These are phyloP conservation scores for Pyrrhura leucotis DNA, from an alignment of 2,797 vertebrate genomes.

Conservation along the genomic window DNA sequence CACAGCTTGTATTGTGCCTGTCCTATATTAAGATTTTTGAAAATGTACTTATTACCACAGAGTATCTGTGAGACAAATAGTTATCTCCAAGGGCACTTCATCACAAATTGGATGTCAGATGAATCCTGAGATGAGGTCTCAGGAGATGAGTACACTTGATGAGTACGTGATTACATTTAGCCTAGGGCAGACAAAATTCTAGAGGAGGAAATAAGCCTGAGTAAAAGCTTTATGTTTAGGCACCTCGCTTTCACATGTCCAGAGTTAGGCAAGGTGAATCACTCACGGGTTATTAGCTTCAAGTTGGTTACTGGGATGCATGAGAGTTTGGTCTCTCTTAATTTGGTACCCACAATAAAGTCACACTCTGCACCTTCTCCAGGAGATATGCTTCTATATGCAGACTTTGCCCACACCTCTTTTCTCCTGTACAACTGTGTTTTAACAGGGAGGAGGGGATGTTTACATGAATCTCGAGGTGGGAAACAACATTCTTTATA, in stretches of 20 bases:
- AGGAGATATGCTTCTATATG: neutral
- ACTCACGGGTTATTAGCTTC: neutral
- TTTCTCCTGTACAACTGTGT: neutral
- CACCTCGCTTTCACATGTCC: neutral
- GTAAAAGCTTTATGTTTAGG: neutral
- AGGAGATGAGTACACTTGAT: neutral
- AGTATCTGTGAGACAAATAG: neutral
- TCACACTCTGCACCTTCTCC: neutral
- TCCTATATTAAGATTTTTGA: neutral
- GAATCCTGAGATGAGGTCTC: neutral
- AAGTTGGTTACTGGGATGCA: fast-evolving
- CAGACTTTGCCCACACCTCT: neutral
- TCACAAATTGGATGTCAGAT: neutral
- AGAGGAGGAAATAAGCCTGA: neutral
- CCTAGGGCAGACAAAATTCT: neutral
- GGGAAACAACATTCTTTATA: neutral
- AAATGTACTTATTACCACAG: neutral
- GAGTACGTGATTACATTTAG: neutral
- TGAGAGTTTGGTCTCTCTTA: neutral
- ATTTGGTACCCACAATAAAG: neutral
- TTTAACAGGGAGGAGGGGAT: neutral
- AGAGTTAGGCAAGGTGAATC: neutral
- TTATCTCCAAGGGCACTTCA: neutral
- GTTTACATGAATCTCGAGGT: neutral
- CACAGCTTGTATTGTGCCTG: neutral